These are phyloP conservation scores for Steromphala cineraria DNA, from an alignment of 2,888 invertebrate genomes.

Conservation along the genomic window DNA sequence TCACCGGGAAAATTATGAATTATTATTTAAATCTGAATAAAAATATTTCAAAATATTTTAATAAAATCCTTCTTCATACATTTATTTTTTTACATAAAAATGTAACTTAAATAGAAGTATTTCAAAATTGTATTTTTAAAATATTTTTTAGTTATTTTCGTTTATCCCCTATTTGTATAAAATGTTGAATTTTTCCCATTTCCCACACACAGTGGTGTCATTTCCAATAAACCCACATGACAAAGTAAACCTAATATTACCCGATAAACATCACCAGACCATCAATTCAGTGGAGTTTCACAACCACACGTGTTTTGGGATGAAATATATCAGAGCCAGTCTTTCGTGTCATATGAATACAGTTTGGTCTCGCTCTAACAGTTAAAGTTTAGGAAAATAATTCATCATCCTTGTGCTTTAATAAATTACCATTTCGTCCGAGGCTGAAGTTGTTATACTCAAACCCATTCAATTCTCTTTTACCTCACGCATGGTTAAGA, in stretches of 20 bases:
- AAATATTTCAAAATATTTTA: too few species aligned
- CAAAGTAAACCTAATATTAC: not conserved
- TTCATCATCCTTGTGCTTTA: not conserved
- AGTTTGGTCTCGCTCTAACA: not conserved
- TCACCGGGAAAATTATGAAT: too few species aligned
- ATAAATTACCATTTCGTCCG: not conserved
- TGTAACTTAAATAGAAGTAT: too few species aligned
- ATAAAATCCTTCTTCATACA: too few species aligned
- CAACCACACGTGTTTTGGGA: not conserved
- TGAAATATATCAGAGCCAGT: not conserved
- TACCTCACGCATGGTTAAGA: constrained; percentile 6
- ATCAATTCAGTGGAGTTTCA: not conserved
- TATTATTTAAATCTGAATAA: too few species aligned
- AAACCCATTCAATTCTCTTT: not conserved
- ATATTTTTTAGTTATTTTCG: too few species aligned
- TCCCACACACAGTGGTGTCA: constrained; percentile 5
- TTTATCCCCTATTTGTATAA: too few species aligned
- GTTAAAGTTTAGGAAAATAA: not conserved
- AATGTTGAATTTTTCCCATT: not conserved
- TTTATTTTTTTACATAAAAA: too few species aligned
- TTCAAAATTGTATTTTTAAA: too few species aligned
- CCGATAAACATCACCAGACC: not conserved
- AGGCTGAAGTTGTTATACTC: not conserved
- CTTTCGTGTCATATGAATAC: not conserved
- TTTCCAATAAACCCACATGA: not conserved